phyloP scores from a whole-genome alignment of 2,888 invertebrate genomes.

The Apoda limacodes region DNA sequence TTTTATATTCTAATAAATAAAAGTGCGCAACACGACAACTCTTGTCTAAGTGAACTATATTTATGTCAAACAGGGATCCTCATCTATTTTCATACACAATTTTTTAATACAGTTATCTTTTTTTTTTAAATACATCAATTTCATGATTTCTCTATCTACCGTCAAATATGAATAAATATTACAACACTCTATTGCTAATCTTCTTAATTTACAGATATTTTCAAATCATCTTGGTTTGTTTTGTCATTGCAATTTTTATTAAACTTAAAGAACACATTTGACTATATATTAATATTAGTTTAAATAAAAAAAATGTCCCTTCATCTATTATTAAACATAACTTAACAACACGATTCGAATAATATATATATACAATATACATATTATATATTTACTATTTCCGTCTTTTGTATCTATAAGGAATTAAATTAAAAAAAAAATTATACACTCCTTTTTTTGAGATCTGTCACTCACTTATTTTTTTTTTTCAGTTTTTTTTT shows the following conservation, averaged over 20 bases:
- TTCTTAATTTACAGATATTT: slow-evolving; percentile 23
- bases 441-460: slow-evolving; percentile 48
- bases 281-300: slow-evolving; percentile 28
- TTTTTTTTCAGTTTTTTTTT: slow-evolving; percentile 48
- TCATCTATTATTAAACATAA: slow-evolving; percentile 12
- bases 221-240: slow-evolving; percentile 15
- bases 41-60: no score
- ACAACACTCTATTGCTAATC: slow-evolving; percentile 37
- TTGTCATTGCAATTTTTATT: slow-evolving; percentile 14
- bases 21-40: no score
- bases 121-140: slow-evolving; percentile 34
- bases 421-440: slow-evolving; percentile 49
- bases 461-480: slow-evolving; percentile 63
- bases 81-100: no score
- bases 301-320: no score
- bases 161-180: slow-evolving; percentile 26
- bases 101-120: no score
- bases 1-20: no score
- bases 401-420: slow-evolving; percentile 41
- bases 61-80: no score
- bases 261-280: slow-evolving; percentile 35
- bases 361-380: slow-evolving; percentile 4
- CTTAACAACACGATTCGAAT: slow-evolving; percentile 28
- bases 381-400: slow-evolving; percentile 20
- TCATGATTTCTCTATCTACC: slow-evolving; percentile 22